phyloP scores from a whole-genome alignment of 2,888 invertebrate species.

The Drosophila trichaetosa region DNA sequence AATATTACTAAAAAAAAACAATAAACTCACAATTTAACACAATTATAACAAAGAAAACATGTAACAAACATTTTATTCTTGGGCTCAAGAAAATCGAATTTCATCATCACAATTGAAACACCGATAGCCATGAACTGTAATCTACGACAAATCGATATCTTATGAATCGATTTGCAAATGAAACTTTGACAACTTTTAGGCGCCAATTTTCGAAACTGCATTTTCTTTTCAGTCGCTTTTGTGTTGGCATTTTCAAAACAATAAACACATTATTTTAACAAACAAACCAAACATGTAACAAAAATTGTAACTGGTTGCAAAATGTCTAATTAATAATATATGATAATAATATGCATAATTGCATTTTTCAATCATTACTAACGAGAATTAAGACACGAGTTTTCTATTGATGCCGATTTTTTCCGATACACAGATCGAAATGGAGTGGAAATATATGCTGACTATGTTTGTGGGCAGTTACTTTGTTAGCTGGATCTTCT shows the following conservation, averaged over 20 bases:
- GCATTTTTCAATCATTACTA: background rate
- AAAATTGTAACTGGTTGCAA: background rate
- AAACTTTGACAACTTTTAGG: background rate
- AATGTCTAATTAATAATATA: background rate
- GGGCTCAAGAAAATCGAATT: slow-evolving; percentile 24
- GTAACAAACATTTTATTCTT: slow-evolving; percentile 34
- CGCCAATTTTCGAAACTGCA: background rate
- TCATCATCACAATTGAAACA: slow-evolving; percentile 1
- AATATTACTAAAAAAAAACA: slow-evolving; percentile 24
- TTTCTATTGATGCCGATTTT: background rate
- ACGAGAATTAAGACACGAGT: background rate
- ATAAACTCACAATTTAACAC: slow-evolving; percentile 49
- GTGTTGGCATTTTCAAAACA: background rate
- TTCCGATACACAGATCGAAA: slow-evolving; percentile 85
- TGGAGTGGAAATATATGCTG: slow-evolving; percentile 96
- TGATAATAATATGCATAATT: background rate
- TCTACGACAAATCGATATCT: background rate
- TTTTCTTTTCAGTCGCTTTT: background rate
- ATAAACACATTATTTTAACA: background rate
- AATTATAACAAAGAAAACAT: slow-evolving; percentile 14
- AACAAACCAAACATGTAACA: background rate
- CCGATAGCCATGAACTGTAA: slow-evolving; percentile 14
- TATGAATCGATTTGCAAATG: slow-evolving; percentile 1
- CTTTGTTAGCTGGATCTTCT: slow-evolving; percentile 91
- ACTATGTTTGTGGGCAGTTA: slow-evolving; percentile 94